These are phyloP conservation scores for Mechanitis mazaeus DNA, from an alignment of 2,888 invertebrate genomes.

Conservation along the genomic window DNA sequence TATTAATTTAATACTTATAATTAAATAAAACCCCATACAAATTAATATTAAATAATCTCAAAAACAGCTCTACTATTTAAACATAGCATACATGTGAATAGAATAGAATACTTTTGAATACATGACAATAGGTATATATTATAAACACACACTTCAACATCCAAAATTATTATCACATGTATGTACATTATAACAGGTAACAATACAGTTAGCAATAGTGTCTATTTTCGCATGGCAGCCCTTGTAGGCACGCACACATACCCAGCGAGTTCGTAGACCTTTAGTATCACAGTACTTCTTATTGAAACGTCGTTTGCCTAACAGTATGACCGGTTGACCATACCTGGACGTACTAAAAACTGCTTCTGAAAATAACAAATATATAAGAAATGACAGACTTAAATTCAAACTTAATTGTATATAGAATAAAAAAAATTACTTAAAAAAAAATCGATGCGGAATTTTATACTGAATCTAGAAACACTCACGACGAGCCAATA, in stretches of 20 bases:
- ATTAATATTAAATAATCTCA: no score
- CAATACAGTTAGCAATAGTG: constrained; percentile 25
- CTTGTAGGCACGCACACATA: constrained; percentile 32
- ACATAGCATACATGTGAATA: no score
- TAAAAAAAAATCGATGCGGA: no score
- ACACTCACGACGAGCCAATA: no score
- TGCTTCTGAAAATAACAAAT: constrained; percentile 16
- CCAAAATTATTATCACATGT: constrained; percentile 11
- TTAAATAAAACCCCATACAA: no score
- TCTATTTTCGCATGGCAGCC: constrained; percentile 23
- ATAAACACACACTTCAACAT: no score
- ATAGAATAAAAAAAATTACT: no score
- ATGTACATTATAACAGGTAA: constrained; percentile 35
- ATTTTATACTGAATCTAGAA: no score
- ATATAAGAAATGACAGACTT: background rate
- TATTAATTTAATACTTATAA: no score
- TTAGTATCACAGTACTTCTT: constrained; percentile 32
- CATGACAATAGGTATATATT: no score
- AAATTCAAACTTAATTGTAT: background rate
- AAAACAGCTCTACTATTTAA: no score
- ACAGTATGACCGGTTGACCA: constrained; percentile 33
- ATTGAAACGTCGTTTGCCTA: constrained; percentile 38
- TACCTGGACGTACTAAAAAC: constrained; percentile 26
- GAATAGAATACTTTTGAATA: no score
- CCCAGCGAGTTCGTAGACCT: constrained; percentile 38